Conservation (phyloP, 1,140 invertebrate genomes). For the Monomorium pharaonis region DNA sequence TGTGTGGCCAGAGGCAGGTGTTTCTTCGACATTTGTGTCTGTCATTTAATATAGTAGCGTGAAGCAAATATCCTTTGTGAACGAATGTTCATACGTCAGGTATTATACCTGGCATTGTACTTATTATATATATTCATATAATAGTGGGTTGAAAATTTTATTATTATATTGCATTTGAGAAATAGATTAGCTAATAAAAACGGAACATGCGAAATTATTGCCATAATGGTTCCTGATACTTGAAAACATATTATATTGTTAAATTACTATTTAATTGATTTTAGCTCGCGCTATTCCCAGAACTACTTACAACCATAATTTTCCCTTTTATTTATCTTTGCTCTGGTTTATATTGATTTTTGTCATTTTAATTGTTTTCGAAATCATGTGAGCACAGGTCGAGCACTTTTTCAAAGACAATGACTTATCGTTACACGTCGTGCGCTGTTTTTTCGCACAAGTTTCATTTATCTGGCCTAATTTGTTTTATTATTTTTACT, state of each 20-base stretch:
- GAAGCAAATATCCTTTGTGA: conserved; percentile 63
- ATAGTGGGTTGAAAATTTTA: not conserved
- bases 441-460: not conserved
- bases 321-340: not conserved
- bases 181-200: not conserved
- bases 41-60: not conserved
- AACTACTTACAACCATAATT: not conserved
- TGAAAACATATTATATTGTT: not conserved
- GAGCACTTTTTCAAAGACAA: not conserved
- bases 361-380: not conserved
- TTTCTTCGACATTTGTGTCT: conserved; percentile 58
- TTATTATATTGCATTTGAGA: not conserved
- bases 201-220: too few species aligned
- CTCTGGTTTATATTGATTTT: not conserved
- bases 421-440: not conserved
- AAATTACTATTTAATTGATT: not conserved
- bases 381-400: not conserved
- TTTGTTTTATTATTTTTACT: not conserved
- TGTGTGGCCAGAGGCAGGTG: conserved; percentile 48
- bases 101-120: conserved; percentile 18
- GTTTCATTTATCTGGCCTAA: not conserved
- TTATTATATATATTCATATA: conserved; percentile 52
- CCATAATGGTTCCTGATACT: not conserved
- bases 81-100: conserved; percentile 13
- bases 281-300: not conserved